Evolutionary conservation across 2,797 vertebrate genomes (phyloP), one percentile per base, ranked within the genome.

Genomic region (Anomalospiza imberbis): DNA sequence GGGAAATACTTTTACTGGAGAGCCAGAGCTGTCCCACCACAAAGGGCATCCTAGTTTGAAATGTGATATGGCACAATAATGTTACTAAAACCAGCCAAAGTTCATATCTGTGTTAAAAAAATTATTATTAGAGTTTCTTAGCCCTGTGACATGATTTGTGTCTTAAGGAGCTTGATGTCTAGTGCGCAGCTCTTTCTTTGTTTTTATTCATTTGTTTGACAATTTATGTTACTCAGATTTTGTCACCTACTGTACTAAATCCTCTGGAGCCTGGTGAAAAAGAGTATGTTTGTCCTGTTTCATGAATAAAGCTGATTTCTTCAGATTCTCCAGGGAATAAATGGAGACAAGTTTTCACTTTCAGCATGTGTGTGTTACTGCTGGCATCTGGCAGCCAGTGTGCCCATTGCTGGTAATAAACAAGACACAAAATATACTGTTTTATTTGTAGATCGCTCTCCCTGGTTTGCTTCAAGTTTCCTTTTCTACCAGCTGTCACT

Each of bases 191-290:
- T 67, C 44, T 62, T 79, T 40, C 62, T 84, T 84, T 63, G n/a
- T 60, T 94, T 81, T 68, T 40, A 70, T 80, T 93, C 53, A 81
- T 90, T 87, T 19, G 7, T 91, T 93, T 95, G 92, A 68, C 81
- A 75, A 38, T 72, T 26, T 60, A 25, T 54, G 50, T 65, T 93
- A 26, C 17, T 89, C 21, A 82, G 51, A 55, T 78, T 84, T 90
- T 87, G 60, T 90, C 74, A 74, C 72, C 74, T 67, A 53, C 58
- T 54, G 17, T 58, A 67, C 40, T 55, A 47, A 85, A 55, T 81
- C 60, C 62, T 88, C 87, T 74, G 50, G 61, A 81, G 48, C 62
- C 44, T 36, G 38, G 65, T 55, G 34, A 63, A 72, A 89, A 76
- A 47, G 34, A 25, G 24, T 84, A 65, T 12, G 25, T 66, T 77